Base-by-base conservation (phyloP, 2,797 vertebrate species). In the Alosa sapidissima region DNA sequence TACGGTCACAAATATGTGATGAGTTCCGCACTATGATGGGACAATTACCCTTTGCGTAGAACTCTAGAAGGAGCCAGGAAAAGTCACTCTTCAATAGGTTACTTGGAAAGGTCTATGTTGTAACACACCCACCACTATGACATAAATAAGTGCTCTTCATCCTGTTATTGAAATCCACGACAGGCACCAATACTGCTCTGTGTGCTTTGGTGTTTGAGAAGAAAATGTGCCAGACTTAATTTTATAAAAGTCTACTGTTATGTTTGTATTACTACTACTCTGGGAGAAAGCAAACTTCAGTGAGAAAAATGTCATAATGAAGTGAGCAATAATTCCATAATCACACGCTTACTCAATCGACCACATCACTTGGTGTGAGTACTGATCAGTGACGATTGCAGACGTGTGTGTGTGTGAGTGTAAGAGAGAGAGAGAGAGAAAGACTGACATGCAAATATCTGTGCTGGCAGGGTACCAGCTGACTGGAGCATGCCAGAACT, bases 361-460 rank as follows among this genome's bases (percentile, higher is more conserved):
- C 91, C 89, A 88, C 9, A 85, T 87, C 93, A 93, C 89, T 89
- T 94, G 92, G 86, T 92, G 93, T 93, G 93, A 93, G 87, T 89
- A 85, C 41, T 85, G 84, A 21, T 33, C 65, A 81, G 65, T 49
- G 36, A 78, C 24, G 7, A 33, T 48, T 24, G 82, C 55, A 16
- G 14, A 19, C 52, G 6, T 65, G 65, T 68, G 65, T 68, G 7
- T 33, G 65, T 36, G 28, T 41, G 41, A 21, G 72, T 47, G 41
- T 62, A 24, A 62, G 58, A 62, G 52, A 9, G 49, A 52, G 49
- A 52, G 52, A 9, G 49, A 52, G 51, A 24, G n/a, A 52, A 2
- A 19, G 21, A 58, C 62, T 13, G 62, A 10, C 62, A 33, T 19
- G 36, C 16, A 16, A 75, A 19, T 19, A 33, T 75, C 3, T 75